Conservation (phyloP, 2,888 invertebrate genomes). For the Synergus itoensis region DNA sequence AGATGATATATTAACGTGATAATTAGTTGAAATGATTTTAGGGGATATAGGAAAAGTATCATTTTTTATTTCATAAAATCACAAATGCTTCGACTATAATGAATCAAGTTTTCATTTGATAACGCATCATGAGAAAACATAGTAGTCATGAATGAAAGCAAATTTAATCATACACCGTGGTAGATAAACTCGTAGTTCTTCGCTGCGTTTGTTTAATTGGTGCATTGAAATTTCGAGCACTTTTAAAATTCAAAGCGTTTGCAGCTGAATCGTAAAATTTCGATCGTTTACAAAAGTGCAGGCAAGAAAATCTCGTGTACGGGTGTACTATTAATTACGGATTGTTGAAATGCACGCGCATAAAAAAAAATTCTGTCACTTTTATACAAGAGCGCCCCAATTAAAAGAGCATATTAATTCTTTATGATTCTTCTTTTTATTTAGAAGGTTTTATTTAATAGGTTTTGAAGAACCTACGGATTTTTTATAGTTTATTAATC, state of each 20-base stretch:
- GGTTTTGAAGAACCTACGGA: too few relatives aligned
- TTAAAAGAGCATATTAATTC: background rate
- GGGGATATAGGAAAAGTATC: fast-evolving
- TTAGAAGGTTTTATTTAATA: too few relatives aligned
- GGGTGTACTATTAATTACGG: background rate
- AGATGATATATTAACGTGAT: too few relatives aligned
- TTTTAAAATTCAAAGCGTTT: background rate
- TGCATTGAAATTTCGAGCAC: background rate
- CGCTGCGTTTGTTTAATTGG: background rate
- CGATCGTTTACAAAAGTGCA: background rate
- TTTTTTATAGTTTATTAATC: too few relatives aligned
- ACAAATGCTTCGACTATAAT: background rate
- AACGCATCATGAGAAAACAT: background rate
- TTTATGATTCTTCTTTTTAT: too few relatives aligned
- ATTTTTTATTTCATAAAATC: background rate
- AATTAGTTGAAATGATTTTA: background rate
- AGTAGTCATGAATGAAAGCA: background rate
- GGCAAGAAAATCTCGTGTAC: background rate
- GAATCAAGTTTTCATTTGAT: background rate
- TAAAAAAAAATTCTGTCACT: background rate
- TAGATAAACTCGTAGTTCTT: background rate
- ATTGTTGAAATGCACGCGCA: background rate
- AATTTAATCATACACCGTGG: background rate
- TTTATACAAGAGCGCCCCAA: background rate
- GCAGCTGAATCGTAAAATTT: background rate